A percentile compares a stretch with the other conserved stretches of the same genome.
These are phyloP conservation scores for Ryuthela nishihirai DNA, from an alignment of 2,888 invertebrate genomes.

Conservation along the genomic window DNA sequence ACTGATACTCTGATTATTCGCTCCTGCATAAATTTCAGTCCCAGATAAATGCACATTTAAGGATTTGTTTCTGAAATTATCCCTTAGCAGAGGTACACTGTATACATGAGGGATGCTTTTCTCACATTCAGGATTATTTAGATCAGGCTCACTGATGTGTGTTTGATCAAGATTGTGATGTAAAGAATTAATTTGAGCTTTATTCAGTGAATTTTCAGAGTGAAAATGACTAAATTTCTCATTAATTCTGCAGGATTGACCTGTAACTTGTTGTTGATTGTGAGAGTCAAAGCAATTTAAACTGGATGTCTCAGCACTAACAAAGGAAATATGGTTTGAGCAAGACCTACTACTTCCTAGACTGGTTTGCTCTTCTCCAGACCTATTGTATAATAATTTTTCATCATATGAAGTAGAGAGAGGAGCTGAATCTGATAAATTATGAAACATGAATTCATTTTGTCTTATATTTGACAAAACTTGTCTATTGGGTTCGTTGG, in stretches of 20 bases:
- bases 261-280: constrained; percentile 1
- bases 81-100: constrained; percentile 14
- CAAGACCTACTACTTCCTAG: neutral
- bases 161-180: constrained; percentile 19
- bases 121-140: constrained; percentile 5
- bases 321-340: constrained; percentile 11
- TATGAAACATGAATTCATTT: neutral
- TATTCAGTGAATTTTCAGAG: constrained; percentile 27
- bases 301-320: constrained; percentile 3
- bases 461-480: constrained; percentile 4
- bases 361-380: neutral
- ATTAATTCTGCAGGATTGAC: neutral
- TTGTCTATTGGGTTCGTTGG: constrained; percentile 5
- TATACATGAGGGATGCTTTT: constrained; percentile 12
- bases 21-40: constrained; percentile 1
- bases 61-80: constrained; percentile 1
- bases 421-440: constrained; percentile 5
- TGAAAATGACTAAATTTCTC: constrained; percentile 16
- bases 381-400: constrained; percentile 6
- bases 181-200: constrained; percentile 9
- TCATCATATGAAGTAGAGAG: constrained; percentile 30
- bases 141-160: constrained; percentile 31
- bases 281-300: constrained; percentile 9
- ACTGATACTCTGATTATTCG: constrained; percentile 10
- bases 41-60: no score